Evolutionary conservation across 1,140 invertebrate species (phyloP), one percentile per base, ranked within the genome.

Genomic region (Philopotamus ludificatus): DNA sequence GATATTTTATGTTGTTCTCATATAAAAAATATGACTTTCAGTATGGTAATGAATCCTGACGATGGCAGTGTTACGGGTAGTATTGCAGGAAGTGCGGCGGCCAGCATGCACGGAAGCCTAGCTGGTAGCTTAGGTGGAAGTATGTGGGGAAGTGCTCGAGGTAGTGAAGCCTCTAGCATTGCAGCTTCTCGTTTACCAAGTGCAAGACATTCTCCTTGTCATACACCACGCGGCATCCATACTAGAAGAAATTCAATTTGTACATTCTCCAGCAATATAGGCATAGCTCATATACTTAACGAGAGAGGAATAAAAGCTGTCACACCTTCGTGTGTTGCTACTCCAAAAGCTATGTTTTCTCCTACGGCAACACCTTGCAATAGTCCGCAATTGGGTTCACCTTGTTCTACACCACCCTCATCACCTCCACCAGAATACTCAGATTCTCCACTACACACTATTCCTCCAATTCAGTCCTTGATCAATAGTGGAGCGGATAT

Each of bases 311-410:
- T 91, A 50, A 87, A 86, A 74, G 88, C 87, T 44, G 85, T 85
- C 0, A 88, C 86, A 16, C 86, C 85, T 49, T 88, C 85, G 18
- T 84, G 84, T 15, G 74, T 87, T 0, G 82, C 84, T 28, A 89
- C 89, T 0, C 90, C 90, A 0, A 85, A 82, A 65, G 86, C 83
- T 42, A 80, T 76, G 7, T 90, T 87, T 66, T 86, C 88, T 1
- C 90, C 91, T 2, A 92, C 91, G 0, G 87, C 91, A 0, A 93
- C 91, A 12, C 92, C 92, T 1, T 91, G 88, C 70, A 92, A 92
- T 67, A 92, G 89, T 73, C 89, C 89, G 0, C 86, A 87, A 71
- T 81, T 82, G 23, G 82, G 81, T 67, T 84, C 83, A 12, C 76
- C 77, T 2, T 39, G 28, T 15, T 53, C 51, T 68, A 83, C 83